Evolutionary conservation across 2,888 invertebrate genomes (phyloP).

Genomic region (Chalcosyrphus nemorum): DNA sequence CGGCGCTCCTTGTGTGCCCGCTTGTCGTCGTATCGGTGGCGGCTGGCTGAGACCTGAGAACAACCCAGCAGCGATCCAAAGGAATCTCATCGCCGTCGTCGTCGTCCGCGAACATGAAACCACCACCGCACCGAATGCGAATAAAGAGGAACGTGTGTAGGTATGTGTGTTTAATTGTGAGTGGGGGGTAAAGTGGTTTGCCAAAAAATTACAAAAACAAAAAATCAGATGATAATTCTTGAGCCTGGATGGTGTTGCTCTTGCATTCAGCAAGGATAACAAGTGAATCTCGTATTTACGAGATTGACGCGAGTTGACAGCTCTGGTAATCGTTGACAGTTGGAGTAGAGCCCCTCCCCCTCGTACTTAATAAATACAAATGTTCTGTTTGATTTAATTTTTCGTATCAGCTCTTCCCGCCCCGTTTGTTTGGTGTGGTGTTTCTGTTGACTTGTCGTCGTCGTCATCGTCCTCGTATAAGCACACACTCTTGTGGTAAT

Average conservation of each 20-base stretch:
- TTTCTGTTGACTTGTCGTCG: slow-evolving; percentile 17
- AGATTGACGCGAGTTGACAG: slow-evolving; percentile 41
- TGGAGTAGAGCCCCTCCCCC: not conserved
- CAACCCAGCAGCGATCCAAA: slow-evolving; percentile 26
- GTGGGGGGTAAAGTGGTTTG: slow-evolving; percentile 13
- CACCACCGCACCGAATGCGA: slow-evolving; percentile 13
- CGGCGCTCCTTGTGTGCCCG: slow-evolving; percentile 44
- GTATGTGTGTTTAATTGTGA: not conserved
- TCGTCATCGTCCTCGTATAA: too few species aligned
- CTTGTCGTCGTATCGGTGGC: slow-evolving; percentile 34
- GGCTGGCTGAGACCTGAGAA: slow-evolving; percentile 11
- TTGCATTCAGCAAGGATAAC: slow-evolving; percentile 31
- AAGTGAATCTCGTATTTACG: not conserved
- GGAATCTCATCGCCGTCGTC: slow-evolving; percentile 37
- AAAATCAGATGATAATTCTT: slow-evolving; percentile 37
- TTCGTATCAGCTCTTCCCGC: slow-evolving; percentile 18
- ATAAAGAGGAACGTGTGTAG: slow-evolving; percentile 28
- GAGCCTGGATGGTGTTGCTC: slow-evolving; percentile 22
- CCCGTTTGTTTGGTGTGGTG: slow-evolving; percentile 13
- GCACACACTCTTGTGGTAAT: slow-evolving; percentile 56
- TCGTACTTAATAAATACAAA: slow-evolving; percentile 41
- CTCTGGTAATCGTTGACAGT: slow-evolving; percentile 34
- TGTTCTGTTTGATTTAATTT: slow-evolving; percentile 60
- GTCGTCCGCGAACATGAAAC: slow-evolving; percentile 27
- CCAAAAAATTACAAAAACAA: slow-evolving; percentile 62